Percentiles rank a stretch among this genome's conserved stretches.
phyloP scores from a whole-genome alignment of 2,113 vertebrate species.

The Petromus typicus region DNA sequence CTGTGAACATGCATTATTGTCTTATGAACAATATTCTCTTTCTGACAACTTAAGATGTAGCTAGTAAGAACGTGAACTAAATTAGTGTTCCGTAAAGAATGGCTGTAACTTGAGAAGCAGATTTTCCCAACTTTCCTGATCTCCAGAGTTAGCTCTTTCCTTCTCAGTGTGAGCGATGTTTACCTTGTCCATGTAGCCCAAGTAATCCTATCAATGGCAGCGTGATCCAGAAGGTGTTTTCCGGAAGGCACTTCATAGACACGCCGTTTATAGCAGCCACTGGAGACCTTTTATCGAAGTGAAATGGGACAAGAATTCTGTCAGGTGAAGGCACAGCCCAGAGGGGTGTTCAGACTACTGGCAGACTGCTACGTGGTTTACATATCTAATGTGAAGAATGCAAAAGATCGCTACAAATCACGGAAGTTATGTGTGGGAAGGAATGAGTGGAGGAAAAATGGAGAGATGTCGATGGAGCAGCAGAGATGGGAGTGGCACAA shows the following conservation, averaged over 20 bases:
- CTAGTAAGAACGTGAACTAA: background rate
- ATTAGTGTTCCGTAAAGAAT: background rate
- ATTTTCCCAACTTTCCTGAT: background rate
- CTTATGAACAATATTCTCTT: background rate
- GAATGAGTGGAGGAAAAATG: background rate
- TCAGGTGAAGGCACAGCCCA: background rate
- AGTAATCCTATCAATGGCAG: conserved; percentile 96
- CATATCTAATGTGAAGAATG: background rate
- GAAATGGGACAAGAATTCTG: conserved; percentile 57
- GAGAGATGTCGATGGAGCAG: background rate
- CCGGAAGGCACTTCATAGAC: conserved; percentile 99
- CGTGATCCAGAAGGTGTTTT: conserved; percentile 95
- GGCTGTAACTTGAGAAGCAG: background rate
- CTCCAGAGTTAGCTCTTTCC: background rate
- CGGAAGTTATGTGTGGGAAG: background rate
- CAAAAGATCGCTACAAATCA: background rate
- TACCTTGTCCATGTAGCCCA: conserved; percentile 99
- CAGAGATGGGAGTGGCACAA: too few relatives aligned
- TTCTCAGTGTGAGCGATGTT: background rate
- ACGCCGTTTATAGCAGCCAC: conserved; percentile 96
- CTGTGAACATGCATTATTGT: background rate
- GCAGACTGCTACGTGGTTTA: background rate
- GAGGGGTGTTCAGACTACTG: background rate
- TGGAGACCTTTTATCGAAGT: conserved; percentile 91
- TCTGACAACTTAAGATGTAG: background rate